These are phyloP conservation scores for Babylonia areolata DNA, from an alignment of 1,140 invertebrate species.

Conservation along the genomic window DNA sequence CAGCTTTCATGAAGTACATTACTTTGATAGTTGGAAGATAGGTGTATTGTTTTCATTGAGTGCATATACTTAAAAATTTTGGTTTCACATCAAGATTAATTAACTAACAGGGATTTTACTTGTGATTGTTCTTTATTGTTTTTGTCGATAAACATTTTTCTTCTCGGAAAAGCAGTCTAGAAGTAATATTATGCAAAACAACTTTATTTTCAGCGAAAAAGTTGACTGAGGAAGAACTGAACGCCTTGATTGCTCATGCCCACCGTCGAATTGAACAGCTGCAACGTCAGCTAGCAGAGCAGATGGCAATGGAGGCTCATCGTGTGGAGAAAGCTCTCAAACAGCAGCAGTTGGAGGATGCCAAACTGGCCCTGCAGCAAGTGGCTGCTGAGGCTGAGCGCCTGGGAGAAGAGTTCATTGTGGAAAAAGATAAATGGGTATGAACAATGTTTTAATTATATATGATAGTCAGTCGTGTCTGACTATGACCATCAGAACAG, in stretches of 20 bases:
- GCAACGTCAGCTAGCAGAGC: slow-evolving; percentile 77
- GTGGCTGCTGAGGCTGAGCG: slow-evolving; percentile 61
- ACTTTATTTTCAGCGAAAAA: slow-evolving; percentile 73
- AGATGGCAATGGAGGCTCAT: slow-evolving; percentile 71
- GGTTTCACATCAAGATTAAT: too few species aligned
- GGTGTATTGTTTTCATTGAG: too few species aligned
- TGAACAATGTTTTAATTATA: neutral
- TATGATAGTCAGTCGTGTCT: too few species aligned
- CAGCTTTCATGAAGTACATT: too few species aligned
- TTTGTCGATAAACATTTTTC: neutral
- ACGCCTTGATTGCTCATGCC: slow-evolving; percentile 78
- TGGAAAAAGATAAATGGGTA: slow-evolving; percentile 73
- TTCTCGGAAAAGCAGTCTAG: slow-evolving; percentile 11
- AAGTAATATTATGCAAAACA: too few species aligned
- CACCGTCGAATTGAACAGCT: slow-evolving; percentile 78
- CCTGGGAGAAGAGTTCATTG: slow-evolving; percentile 60
- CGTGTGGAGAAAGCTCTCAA: slow-evolving; percentile 67
- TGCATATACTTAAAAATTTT: too few species aligned
- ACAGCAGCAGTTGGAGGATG: slow-evolving; percentile 69
- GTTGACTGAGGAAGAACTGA: slow-evolving; percentile 78
- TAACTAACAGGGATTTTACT: too few species aligned
- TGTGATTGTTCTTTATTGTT: too few species aligned
- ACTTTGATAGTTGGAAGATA: too few species aligned
- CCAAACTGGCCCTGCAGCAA: slow-evolving; percentile 54
- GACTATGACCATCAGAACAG: too few species aligned